Percentiles rank a stretch among this genome's conserved stretches.
These are phyloP conservation scores for Pherbina coryleti DNA, from an alignment of 2,888 invertebrate species.

Conservation along the genomic window DNA sequence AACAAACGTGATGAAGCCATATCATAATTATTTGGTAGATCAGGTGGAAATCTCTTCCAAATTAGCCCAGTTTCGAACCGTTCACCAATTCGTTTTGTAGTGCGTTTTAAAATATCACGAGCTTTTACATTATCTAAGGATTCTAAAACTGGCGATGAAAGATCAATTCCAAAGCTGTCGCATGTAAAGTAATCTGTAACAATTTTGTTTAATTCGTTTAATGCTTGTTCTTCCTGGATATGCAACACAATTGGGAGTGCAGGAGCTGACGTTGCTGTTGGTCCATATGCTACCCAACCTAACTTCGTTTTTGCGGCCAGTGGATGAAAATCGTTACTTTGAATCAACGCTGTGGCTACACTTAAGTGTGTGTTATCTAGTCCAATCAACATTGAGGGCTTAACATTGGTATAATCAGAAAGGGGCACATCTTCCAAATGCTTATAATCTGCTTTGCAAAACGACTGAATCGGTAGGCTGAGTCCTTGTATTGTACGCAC, in stretches of 20 bases:
- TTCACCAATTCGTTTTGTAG: constrained; percentile 34
- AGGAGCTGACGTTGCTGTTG: background rate
- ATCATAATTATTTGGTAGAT: constrained; percentile 39
- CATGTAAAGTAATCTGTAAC: background rate
- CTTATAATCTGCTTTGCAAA: background rate
- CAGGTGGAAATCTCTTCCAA: constrained; percentile 29
- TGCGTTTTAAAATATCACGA: constrained; percentile 17
- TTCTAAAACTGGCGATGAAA: background rate
- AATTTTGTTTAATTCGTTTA: background rate
- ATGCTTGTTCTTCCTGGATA: background rate
- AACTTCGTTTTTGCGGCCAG: background rate
- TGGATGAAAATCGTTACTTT: background rate
- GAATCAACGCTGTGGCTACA: background rate
- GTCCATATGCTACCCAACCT: background rate
- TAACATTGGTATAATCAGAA: background rate
- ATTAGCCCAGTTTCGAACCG: constrained; percentile 41
- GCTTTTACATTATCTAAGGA: constrained; percentile 35
- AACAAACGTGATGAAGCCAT: constrained; percentile 44
- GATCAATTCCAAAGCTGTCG: constrained; percentile 11
- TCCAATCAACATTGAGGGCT: background rate
- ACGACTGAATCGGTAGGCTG: background rate
- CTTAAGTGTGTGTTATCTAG: background rate
- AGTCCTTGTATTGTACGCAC: background rate
- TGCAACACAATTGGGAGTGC: background rate
- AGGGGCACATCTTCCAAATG: background rate